Evolutionary conservation across 1,140 invertebrate species (phyloP).

Genomic region (Papilio aristodemus): DNA sequence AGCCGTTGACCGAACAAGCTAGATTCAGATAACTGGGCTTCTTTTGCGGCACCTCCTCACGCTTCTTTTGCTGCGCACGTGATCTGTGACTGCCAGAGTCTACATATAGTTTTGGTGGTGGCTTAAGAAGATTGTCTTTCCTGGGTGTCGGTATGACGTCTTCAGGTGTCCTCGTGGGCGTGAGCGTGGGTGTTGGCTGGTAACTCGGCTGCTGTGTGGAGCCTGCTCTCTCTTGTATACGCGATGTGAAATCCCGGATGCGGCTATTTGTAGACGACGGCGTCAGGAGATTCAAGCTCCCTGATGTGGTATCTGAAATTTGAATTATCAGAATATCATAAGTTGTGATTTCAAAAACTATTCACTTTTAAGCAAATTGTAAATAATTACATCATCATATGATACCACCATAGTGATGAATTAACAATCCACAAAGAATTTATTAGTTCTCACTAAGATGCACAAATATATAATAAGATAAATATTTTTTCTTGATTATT

Average conservation of each 20-base stretch:
- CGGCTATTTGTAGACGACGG: slow-evolving; percentile 82
- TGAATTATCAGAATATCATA: slow-evolving; percentile 31
- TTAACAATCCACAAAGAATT: too few species aligned
- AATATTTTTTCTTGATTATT: too few species aligned
- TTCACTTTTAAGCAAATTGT: background rate
- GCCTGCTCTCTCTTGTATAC: slow-evolving; percentile 78
- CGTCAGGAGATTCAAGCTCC: slow-evolving; percentile 81
- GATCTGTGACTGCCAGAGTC: slow-evolving; percentile 68
- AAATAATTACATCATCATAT: background rate
- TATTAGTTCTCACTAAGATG: too few species aligned
- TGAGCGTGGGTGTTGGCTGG: slow-evolving; percentile 50
- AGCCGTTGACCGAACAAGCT: slow-evolving; percentile 94
- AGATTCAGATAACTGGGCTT: slow-evolving; percentile 91
- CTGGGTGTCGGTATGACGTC: slow-evolving; percentile 62
- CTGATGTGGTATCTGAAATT: slow-evolving; percentile 79
- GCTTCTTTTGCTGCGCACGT: slow-evolving; percentile 63
- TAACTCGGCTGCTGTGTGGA: slow-evolving; percentile 60
- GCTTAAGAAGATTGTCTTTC: slow-evolving; percentile 69
- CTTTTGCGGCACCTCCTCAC: slow-evolving; percentile 66
- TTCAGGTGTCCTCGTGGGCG: slow-evolving; percentile 61
- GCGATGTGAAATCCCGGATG: slow-evolving; percentile 81
- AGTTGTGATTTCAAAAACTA: background rate
- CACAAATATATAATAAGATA: too few species aligned
- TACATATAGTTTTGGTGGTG: slow-evolving; percentile 66
- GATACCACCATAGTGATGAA: background rate